Evolutionary conservation across 1,140 invertebrate genomes (phyloP), one percentile per base, ranked within the genome.

Genomic region (Himalopsyche phryganea): DNA sequence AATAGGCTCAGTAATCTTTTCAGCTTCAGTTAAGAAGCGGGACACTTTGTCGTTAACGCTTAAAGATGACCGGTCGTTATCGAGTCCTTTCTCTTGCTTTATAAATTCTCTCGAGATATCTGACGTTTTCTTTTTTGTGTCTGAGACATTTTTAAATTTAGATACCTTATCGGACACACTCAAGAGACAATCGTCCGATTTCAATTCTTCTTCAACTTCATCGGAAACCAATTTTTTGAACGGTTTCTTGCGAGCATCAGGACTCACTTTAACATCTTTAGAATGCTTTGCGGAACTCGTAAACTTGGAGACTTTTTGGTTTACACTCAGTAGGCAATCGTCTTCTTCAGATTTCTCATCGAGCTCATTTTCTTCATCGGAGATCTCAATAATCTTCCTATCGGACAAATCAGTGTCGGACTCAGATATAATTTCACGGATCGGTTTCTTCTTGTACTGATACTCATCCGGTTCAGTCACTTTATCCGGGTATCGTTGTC

Each of bases 381-480:
- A 72, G 57, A 81, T 73, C 68, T 82, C 80, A 7, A 79, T 75
- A 56, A 82, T 80, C 54, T 77, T 77, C 65, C 52, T 46, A 15
- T 60, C 45, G 11, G 38, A 69, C 14, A 67, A 67, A 40, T 80
- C 74, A 5, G 69, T 73, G 32, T 78, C 69, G 58, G 71, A 66
- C 73, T 80, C 69, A 70, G 78, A 66, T 48, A 78, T 76, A 54
- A 74, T 74, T 18, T 74, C 66, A 65, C 75, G 65, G 13, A 35
- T 33, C 13, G 61, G 36, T 15, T 59, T 58, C 65, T 73, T 68
- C 42, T 68, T 73, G 17, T 63, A 65, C 18, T 68, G 70, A 50
- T 80, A 80, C 66, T 88, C 85, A 52, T 88, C 86, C 10, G 86
- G 86, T 76, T 88, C 86, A 67, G 77, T 82, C 1, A 88, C 80